These are phyloP conservation scores for Caenorhabditis brenneri DNA, from an alignment of 1,140 invertebrate genomes.

Conservation along the genomic window DNA sequence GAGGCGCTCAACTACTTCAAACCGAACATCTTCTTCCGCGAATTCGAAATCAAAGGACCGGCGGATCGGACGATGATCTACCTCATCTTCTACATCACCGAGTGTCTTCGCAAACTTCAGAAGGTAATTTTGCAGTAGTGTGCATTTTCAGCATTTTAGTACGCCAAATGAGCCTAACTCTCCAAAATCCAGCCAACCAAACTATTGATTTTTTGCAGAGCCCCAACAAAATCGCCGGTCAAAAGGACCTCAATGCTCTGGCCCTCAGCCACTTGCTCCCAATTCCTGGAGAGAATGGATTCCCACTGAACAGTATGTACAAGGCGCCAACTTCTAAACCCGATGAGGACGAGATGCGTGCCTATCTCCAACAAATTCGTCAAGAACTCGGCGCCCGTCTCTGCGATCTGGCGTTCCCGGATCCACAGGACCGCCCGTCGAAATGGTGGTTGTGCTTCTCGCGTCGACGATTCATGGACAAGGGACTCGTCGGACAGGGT, in stretches of 20 bases:
- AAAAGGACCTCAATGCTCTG: conserved; percentile 93
- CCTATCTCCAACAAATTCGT: conserved; percentile 90
- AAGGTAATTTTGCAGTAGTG: conserved; percentile 74
- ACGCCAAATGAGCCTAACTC: too few relatives aligned
- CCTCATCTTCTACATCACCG: conserved; percentile 96
- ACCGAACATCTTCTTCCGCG: conserved; percentile 98
- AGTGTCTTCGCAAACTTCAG: conserved; percentile 92
- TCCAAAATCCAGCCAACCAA: too few relatives aligned
- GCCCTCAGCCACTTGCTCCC: conserved; percentile 89
- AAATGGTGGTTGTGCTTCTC: conserved; percentile 99
- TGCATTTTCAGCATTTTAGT: neutral
- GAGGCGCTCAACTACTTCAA: conserved; percentile 96
- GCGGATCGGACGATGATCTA: conserved; percentile 90
- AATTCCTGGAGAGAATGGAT: conserved; percentile 92
- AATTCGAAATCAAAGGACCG: conserved; percentile 79
- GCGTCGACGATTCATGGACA: conserved; percentile 99
- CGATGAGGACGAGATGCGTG: conserved; percentile 80
- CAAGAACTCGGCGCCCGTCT: conserved; percentile 91
- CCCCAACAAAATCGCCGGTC: conserved; percentile 80
- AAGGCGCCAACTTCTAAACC: conserved; percentile 71
- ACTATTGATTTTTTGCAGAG: conserved; percentile 56
- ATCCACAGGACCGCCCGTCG: conserved; percentile 89
- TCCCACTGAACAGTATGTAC: conserved; percentile 97
- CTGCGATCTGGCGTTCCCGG: conserved; percentile 87
- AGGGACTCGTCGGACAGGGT: conserved; percentile 81